Evolutionary conservation across 2,797 vertebrate species (phyloP).

Genomic region (Nyctalus aviator): DNA sequence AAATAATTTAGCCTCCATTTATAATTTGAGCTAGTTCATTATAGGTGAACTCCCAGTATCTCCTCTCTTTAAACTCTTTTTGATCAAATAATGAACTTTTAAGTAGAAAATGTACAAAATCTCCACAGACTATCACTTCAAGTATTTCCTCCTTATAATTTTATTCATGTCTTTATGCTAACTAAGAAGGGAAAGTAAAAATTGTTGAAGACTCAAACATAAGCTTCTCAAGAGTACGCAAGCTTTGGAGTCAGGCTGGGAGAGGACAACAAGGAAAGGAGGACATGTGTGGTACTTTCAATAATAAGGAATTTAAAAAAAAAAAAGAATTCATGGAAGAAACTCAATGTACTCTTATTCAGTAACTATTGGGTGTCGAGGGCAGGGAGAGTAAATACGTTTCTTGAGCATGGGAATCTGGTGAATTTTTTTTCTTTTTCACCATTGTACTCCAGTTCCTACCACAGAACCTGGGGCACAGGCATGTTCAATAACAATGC

Average conservation of each 20-base stretch:
- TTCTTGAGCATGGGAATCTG: neutral
- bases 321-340: too few relatives aligned
- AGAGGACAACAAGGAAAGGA: too few relatives aligned
- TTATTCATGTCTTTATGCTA: neutral
- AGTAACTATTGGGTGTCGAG: too few relatives aligned
- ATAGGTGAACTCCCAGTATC: conserved; percentile 30
- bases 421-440: neutral
- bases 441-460: neutral
- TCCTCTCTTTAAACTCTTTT: conserved; percentile 34
- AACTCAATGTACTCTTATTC: too few relatives aligned
- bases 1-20: conserved; percentile 68
- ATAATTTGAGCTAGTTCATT: conserved; percentile 54
- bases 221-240: neutral
- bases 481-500: neutral
- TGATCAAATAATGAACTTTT: conserved; percentile 54
- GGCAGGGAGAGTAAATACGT: neutral
- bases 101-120: conserved; percentile 49
- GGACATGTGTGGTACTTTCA: too few relatives aligned
- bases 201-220: neutral
- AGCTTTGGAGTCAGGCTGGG: too few relatives aligned
- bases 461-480: neutral
- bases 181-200: neutral
- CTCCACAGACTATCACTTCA: neutral
- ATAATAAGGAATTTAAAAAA: too few relatives aligned
- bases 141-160: conserved; percentile 21